phyloP scores from a whole-genome alignment of 2,888 invertebrate species.

The Sesia apiformis region DNA sequence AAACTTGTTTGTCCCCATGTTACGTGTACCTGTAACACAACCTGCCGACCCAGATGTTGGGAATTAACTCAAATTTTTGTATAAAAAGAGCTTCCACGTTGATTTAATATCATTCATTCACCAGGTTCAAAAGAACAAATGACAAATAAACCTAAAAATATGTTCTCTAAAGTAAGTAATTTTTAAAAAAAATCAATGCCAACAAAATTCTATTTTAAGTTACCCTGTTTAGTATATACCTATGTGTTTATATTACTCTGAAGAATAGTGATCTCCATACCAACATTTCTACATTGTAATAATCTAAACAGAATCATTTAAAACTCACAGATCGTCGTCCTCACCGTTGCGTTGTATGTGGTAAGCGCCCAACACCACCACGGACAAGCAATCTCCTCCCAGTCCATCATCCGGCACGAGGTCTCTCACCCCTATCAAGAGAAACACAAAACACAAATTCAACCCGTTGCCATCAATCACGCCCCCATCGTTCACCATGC shows the following conservation, averaged over 20 bases:
- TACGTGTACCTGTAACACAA: conserved; percentile 4
- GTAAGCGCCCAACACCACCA: conserved; percentile 24
- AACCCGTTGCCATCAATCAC: conserved; percentile 1
- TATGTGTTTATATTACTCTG: too few relatives aligned
- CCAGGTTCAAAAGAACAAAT: conserved; percentile 19
- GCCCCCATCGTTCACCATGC: conserved; percentile 10
- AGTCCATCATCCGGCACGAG: conserved; percentile 25
- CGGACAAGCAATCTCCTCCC: conserved; percentile 24
- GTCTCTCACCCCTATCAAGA: conserved; percentile 9
- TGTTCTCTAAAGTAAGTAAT: conserved; percentile 36
- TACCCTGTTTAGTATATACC: too few relatives aligned
- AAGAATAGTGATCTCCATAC: too few relatives aligned
- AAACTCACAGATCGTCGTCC: conserved; percentile 8
- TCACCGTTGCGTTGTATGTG: conserved; percentile 12
- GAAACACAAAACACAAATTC: conserved; percentile 1
- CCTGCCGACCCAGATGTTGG: conserved; percentile 5
- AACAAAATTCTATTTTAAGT: too few relatives aligned
- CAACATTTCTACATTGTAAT: too few relatives aligned
- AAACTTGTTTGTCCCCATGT: background rate
- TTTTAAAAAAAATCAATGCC: conserved; percentile 3
- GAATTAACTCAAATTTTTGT: conserved; percentile 15
- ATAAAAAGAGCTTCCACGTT: conserved; percentile 31
- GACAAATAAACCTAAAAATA: conserved; percentile 15
- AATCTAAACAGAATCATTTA: too few relatives aligned
- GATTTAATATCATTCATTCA: conserved; percentile 30